phyloP scores from a whole-genome alignment of 2,797 vertebrate genomes.

The Notoglanidium macrostoma region DNA sequence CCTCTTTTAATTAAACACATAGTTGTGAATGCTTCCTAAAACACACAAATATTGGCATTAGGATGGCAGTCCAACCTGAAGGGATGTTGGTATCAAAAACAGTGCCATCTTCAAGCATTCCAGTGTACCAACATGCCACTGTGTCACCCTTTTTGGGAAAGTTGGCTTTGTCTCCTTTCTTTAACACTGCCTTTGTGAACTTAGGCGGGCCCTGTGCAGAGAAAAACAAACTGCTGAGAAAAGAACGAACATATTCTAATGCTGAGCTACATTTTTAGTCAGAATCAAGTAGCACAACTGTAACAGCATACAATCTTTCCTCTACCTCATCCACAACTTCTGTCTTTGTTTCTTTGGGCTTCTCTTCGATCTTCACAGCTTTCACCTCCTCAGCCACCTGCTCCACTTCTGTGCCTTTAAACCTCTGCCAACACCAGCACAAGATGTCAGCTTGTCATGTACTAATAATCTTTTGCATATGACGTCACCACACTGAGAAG shows the following conservation, averaged over 20 bases:
- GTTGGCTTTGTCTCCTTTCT: conserved; percentile 94
- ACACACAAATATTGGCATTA: background rate
- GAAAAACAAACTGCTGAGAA: background rate
- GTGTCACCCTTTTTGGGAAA: conserved; percentile 93
- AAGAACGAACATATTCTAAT: background rate
- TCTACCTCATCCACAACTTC: conserved; percentile 85
- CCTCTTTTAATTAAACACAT: background rate
- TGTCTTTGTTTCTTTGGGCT: conserved; percentile 79
- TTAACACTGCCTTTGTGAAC: conserved; percentile 86
- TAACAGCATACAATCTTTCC: background rate
- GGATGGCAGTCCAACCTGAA: conserved; percentile 61
- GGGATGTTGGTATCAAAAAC: conserved; percentile 95
- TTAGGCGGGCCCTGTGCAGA: conserved; percentile 85
- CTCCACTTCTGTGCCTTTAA: conserved; percentile 86
- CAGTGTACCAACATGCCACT: conserved; percentile 96
- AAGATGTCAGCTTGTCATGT: background rate
- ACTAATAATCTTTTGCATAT: background rate
- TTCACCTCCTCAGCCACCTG: conserved; percentile 81
- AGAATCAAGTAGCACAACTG: background rate
- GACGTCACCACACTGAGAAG: background rate
- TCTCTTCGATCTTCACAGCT: conserved; percentile 83
- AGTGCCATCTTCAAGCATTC: conserved; percentile 89
- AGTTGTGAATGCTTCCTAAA: background rate
- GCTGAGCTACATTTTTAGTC: background rate
- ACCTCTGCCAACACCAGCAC: conserved; percentile 74